Evolutionary conservation across 2,113 vertebrate species (phyloP).

Genomic region (Macaca mulatta): DNA sequence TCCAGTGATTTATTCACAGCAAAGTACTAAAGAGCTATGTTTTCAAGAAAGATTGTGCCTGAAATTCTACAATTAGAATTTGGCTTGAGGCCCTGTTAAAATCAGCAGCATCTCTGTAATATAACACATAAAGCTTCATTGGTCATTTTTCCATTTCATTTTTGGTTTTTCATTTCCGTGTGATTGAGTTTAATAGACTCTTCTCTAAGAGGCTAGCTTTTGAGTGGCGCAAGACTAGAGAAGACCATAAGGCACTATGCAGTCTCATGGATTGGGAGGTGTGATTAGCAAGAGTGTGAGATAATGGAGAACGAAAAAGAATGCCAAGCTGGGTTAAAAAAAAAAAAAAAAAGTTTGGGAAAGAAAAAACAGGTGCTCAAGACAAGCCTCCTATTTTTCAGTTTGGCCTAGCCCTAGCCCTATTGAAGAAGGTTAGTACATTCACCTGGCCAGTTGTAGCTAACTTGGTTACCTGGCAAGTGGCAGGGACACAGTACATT

Average conservation of each 20-base stretch:
- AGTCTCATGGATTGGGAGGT: not conserved
- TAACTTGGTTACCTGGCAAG: not conserved
- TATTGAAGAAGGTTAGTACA: accelerated
- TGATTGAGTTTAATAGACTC: not conserved
- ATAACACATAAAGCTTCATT: not conserved
- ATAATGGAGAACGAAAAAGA: not conserved
- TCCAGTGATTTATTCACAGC: not conserved
- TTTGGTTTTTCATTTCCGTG: not conserved
- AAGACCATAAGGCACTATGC: accelerated
- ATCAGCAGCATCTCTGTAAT: not conserved
- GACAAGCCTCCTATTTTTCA: not conserved
- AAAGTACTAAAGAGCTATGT: not conserved
- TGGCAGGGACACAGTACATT: accelerated
- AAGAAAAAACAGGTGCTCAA: not conserved
- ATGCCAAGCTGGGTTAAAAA: not conserved
- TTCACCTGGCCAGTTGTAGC: not conserved
- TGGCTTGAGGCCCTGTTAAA: not conserved
- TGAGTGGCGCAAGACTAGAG: not conserved
- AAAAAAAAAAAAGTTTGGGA: not conserved
- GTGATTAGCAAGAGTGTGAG: not conserved
- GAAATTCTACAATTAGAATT: not conserved
- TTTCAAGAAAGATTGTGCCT: not conserved
- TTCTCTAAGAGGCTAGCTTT: not conserved
- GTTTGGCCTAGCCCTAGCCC: not conserved
- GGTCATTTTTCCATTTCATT: not conserved